Conservation (phyloP, 2,797 vertebrate genomes). For the Carduelis carduelis region DNA sequence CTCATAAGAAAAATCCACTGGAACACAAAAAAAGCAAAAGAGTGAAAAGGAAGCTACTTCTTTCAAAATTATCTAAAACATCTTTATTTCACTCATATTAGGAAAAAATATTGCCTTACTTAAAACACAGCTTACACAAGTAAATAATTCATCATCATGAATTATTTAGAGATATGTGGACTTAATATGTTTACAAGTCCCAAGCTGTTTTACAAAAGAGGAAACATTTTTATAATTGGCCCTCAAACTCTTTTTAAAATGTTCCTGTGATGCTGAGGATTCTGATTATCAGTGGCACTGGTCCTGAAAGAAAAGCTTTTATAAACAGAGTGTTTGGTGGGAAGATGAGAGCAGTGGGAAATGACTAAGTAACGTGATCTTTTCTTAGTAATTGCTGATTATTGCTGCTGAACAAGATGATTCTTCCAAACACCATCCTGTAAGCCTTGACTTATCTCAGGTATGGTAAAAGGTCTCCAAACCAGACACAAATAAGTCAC, state of each 20-base stretch:
- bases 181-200: slow-evolving; percentile 34
- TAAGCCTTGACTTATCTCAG: neutral
- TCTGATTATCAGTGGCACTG: neutral
- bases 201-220: slow-evolving; percentile 46
- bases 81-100: neutral
- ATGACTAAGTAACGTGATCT: neutral
- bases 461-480: neutral
- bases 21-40: neutral
- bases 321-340: neutral
- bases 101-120: neutral
- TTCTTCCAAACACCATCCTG: neutral
- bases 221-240: slow-evolving; percentile 6
- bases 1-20: neutral
- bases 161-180: slow-evolving; percentile 48
- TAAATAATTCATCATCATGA: slow-evolving; percentile 58
- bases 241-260: slow-evolving; percentile 5
- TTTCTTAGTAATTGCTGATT: slow-evolving; percentile 8
- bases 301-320: neutral
- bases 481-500: neutral
- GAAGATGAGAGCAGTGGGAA: neutral
- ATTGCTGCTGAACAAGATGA: neutral
- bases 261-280: neutral
- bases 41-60: neutral
- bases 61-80: neutral
- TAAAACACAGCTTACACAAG: neutral